Evolutionary conservation across 2,888 invertebrate species (phyloP).

Genomic region (Gerosis bhagava): DNA sequence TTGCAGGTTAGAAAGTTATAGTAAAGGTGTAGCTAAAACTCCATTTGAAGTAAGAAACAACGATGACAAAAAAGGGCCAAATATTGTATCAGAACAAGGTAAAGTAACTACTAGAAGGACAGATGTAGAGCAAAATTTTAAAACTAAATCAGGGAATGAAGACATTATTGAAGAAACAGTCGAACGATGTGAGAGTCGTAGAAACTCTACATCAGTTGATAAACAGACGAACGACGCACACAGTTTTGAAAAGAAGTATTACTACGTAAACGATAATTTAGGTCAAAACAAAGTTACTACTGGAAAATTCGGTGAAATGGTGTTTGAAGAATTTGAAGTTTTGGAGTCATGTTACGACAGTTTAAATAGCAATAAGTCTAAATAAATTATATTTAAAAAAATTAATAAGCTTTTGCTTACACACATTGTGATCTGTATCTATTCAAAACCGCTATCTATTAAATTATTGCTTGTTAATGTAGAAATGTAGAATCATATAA

Average conservation of each 20-base stretch:
- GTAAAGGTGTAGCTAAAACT: constrained; percentile 68
- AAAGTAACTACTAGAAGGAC: constrained; percentile 34
- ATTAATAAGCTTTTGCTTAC: constrained; percentile 57
- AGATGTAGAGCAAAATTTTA: constrained; percentile 37
- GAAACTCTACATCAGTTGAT: constrained; percentile 42
- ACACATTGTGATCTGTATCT: constrained; percentile 74
- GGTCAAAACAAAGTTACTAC: constrained; percentile 80
- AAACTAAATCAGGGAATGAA: constrained; percentile 39
- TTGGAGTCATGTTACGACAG: constrained; percentile 84
- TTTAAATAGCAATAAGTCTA: constrained; percentile 80
- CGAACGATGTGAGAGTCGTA: constrained; percentile 41
- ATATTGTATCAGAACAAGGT: constrained; percentile 40
- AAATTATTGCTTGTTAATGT: constrained; percentile 73
- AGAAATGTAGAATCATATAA: constrained; percentile 56
- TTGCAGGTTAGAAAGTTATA: constrained; percentile 75
- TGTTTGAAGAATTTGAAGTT: constrained; percentile 91
- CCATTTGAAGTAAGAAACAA: constrained; percentile 66
- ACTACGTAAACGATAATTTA: constrained; percentile 82
- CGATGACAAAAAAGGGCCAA: constrained; percentile 46
- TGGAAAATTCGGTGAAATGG: constrained; percentile 91
- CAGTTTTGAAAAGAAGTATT: constrained; percentile 81
- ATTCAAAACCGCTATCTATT: constrained; percentile 66
- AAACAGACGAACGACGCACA: constrained; percentile 53
- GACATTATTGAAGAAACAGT: constrained; percentile 35
- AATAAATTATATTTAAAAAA: constrained; percentile 51